These are phyloP conservation scores for Drosophila navojoa DNA, from an alignment of 1,140 invertebrate species.

Conservation along the genomic window DNA sequence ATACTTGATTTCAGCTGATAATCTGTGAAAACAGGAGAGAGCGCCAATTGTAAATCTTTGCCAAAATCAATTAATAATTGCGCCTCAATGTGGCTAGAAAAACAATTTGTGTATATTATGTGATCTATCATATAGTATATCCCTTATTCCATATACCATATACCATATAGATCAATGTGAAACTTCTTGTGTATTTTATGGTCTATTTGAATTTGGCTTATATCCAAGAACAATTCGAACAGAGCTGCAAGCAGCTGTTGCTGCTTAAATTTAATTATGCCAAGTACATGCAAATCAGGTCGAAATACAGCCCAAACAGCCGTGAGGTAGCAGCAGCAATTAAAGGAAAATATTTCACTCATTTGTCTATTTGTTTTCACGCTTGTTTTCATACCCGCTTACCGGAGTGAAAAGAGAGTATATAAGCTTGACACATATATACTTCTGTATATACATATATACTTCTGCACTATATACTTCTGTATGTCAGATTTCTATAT, in stretches of 20 bases:
- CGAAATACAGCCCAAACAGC: constrained; percentile 34
- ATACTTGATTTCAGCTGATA: not conserved
- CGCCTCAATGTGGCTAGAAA: not conserved
- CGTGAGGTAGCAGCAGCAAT: not conserved
- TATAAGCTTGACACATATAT: too few species aligned
- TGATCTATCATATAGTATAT: too few species aligned
- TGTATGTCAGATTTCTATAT: too few species aligned
- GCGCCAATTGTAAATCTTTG: not conserved
- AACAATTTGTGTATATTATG: not conserved
- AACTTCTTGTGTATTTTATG: constrained; percentile 18
- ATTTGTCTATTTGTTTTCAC: not conserved
- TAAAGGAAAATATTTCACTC: constrained; percentile 19
- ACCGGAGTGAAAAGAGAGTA: too few species aligned
- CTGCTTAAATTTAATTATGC: constrained; percentile 58
- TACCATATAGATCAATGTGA: not conserved
- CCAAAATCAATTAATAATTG: not conserved
- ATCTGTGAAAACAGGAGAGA: not conserved
- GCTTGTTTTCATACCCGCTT: not conserved
- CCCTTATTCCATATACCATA: too few species aligned
- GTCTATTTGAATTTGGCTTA: constrained; percentile 40
- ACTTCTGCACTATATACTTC: too few species aligned
- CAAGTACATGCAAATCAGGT: constrained; percentile 62
- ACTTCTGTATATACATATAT: too few species aligned
- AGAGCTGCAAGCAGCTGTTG: constrained; percentile 45
- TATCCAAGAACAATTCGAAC: constrained; percentile 25